Conservation (phyloP, 2,797 vertebrate genomes). For the Enteromius mattozi region DNA sequence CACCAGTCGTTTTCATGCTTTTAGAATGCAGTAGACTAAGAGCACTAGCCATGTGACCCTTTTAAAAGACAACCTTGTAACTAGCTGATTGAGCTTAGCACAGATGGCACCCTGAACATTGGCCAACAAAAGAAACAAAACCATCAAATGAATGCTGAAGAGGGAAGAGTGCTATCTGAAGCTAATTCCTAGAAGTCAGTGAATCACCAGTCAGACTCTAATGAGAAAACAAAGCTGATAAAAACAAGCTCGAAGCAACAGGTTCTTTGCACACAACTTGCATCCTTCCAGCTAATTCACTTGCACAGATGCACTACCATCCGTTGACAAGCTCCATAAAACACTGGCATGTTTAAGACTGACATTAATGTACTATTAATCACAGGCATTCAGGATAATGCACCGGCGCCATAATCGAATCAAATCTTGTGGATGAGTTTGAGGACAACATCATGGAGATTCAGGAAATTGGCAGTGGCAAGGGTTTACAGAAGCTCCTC, state of each 20-base stretch:
- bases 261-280: constrained; percentile 5
- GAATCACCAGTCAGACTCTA: constrained; percentile 27
- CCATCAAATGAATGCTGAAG: constrained; percentile 65
- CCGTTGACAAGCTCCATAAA: constrained; percentile 33
- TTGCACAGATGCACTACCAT: constrained; percentile 3
- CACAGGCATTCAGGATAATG: constrained; percentile 31
- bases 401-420: constrained; percentile 20
- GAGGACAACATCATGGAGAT: constrained; percentile 19
- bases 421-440: not conserved
- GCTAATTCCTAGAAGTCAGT: constrained; percentile 55
- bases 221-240: constrained; percentile 45
- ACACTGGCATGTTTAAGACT: constrained; percentile 23
- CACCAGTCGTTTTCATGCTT: constrained; percentile 33
- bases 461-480: constrained; percentile 1
- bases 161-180: constrained; percentile 63
- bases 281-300: constrained; percentile 25
- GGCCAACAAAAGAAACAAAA: constrained; percentile 45
- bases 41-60: constrained; percentile 43
- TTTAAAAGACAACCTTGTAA: constrained; percentile 68
- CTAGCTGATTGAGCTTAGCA: constrained; percentile 52
- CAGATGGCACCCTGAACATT: constrained; percentile 33
- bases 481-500: constrained; percentile 7
- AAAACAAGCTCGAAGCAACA: constrained; percentile 23
- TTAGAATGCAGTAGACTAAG: constrained; percentile 34
- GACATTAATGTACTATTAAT: constrained; percentile 38